Base-by-base conservation (phyloP, 2,888 invertebrate genomes). In the Xestia xanthographa region DNA sequence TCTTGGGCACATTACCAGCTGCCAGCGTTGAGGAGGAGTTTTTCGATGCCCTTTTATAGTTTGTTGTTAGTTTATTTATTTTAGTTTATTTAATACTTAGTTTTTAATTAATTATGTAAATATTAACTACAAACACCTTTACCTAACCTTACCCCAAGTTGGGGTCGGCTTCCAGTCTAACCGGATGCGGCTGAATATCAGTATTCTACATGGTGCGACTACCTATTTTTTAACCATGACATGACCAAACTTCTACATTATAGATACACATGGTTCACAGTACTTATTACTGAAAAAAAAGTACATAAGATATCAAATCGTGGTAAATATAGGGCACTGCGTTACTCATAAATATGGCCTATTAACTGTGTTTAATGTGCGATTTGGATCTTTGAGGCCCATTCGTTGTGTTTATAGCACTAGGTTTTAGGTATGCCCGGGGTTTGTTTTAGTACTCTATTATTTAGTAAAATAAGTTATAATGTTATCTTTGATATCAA, bases 261-360 rank as follows among this genome's bases (percentile, higher is more conserved):
- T 2, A 26, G 1, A 26, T n/a, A n/a, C 50, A 9, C 2, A 48
- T 20, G 6, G 56, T 11, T 34, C 6, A 56, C 6, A 38, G 80
- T 29, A 69, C 17, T 12, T 41, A 22, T 77, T 58, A 68, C 60
- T 56, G 45, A 58, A 73, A 75, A 60, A 66, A 20, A 66, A 73
- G 65, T 82, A 69, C 58, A 58, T 72, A 11, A 65, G 70, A 82
- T 81, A 85, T n/a, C 34, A 60, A 68, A 85, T 81, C 60, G 77
- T 48, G 5, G 66, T 65, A 71, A 65, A 71, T 56, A 65, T 56
- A 50, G 82, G 82, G 67, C 82, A 75, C 71, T 58, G 48, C n/a
- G 34, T 66, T 17, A 69, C 29, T 63, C 82, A 72, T 72, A 70
- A 85, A 85, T 85, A 78, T 70, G 53, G 34, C 20, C 43, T 81